Base-by-base conservation (phyloP, 2,888 invertebrate genomes). In the Malacosoma neustria region DNA sequence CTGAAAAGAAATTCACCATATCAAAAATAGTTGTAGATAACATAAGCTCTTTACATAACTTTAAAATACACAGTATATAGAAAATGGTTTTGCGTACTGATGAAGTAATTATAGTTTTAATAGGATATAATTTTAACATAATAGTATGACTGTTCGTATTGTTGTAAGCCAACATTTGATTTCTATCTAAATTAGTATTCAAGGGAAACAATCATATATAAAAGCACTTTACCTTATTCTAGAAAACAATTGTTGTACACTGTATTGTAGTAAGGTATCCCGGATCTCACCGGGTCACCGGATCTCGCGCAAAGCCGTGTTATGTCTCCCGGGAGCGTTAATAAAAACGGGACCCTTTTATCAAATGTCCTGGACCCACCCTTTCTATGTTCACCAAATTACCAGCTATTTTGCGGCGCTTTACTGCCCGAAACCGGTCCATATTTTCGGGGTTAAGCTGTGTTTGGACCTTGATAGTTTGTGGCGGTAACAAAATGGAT, bases 311-410 rank as follows among this genome's bases (percentile, higher is more conserved):
- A 7, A 22, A 22, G 22, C 22, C 22, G 22, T 30, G 30, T 11
- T 33, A 22, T 7, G 9, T 14, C 30, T 14, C 22, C 11, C 31
- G 37, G 33, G 14, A 29, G 14, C n/a, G 30, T 33, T 39, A 32
- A 68, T 73, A 74, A 73, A 72, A 70, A 53, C 22, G 22, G 50
- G 56, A 42, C 47, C 48, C 56, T 62, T 70, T 67, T 66, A 63
- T 68, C 67, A 70, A 63, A 61, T 56, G 48, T 49, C 41, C 47
- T 50, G 42, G 61, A 41, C 60, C 68, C 75, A 69, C 77, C 80
- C 72, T 72, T 77, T 71, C 61, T 56, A 52, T 77, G 77, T 80
- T 61, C 53, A 54, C 58, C 51, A 66, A 71, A 79, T 79, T 68
- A 73, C 72, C 57, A 59, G 63, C 64, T 56, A 72, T 76, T 72